These are phyloP conservation scores for Helicoverpa zea DNA, from an alignment of 1,140 invertebrate species.

Conservation along the genomic window DNA sequence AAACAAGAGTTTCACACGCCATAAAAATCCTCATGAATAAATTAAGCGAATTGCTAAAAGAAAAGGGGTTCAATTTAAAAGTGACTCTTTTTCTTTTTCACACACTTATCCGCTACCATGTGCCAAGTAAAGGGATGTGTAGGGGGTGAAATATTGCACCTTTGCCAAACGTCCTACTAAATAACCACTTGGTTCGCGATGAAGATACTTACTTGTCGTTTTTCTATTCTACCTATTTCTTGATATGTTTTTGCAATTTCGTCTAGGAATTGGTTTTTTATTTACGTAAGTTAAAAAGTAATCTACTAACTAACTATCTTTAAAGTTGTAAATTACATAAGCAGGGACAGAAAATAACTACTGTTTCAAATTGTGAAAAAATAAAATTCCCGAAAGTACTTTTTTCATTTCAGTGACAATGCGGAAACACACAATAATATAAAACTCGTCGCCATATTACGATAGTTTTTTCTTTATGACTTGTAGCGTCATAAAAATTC, in stretches of 20 bases:
- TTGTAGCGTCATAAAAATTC: conserved; percentile 32
- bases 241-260: conserved; percentile 14
- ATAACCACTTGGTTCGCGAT: conserved; percentile 22
- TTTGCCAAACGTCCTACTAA: conserved; percentile 43
- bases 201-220: conserved; percentile 26
- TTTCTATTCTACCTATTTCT: background rate
- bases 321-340: too few relatives aligned
- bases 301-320: too few relatives aligned
- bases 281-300: background rate
- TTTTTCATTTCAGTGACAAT: conserved; percentile 2
- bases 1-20: conserved; percentile 7
- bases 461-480: conserved; percentile 45
- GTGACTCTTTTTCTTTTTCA: conserved; percentile 56
- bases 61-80: conserved; percentile 56
- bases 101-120: conserved; percentile 56
- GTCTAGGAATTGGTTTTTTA: background rate
- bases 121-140: conserved; percentile 49
- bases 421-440: background rate
- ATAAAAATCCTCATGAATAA: conserved; percentile 55
- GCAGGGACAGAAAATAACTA: too few relatives aligned
- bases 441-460: background rate
- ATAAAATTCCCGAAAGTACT: background rate
- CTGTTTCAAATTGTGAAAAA: background rate
- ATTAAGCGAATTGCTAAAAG: conserved; percentile 47
- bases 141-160: conserved; percentile 48